Conservation (phyloP, 2,797 vertebrate genomes). For the Sebastiscus albofasciatus region DNA sequence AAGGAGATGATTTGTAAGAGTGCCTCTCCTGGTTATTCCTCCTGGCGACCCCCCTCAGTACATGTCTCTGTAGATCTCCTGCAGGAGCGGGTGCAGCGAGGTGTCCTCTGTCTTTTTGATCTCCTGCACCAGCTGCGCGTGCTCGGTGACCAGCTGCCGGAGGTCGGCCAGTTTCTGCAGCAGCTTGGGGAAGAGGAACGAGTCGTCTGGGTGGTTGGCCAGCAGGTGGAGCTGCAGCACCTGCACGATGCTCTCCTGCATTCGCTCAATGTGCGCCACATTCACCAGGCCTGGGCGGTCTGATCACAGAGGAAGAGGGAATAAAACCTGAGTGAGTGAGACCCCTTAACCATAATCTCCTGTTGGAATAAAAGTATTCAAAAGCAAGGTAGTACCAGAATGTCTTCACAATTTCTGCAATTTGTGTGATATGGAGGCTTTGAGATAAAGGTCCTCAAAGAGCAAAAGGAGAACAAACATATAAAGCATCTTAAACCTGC, state of each 20-base stretch:
- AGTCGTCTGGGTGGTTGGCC: constrained; percentile 90
- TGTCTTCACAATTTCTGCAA: background rate
- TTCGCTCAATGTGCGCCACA: constrained; percentile 89
- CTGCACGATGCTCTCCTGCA: constrained; percentile 95
- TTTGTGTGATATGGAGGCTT: background rate
- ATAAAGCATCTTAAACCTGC: no score
- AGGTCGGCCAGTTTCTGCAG: constrained; percentile 97
- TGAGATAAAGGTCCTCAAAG: background rate
- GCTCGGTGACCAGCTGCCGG: constrained; percentile 95
- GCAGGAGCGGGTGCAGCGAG: constrained; percentile 93
- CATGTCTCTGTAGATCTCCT: constrained; percentile 99
- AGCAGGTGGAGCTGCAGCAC: constrained; percentile 93
- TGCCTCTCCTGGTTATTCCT: constrained; percentile 7
- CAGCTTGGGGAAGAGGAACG: constrained; percentile 94
- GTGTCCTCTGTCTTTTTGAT: constrained; percentile 98
- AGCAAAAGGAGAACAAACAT: background rate
- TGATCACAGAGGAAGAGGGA: constrained; percentile 58
- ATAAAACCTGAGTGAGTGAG: background rate
- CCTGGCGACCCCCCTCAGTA: constrained; percentile 82
- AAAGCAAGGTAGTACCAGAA: background rate
- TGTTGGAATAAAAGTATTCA: background rate
- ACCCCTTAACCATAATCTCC: background rate
- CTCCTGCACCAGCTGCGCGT: constrained; percentile 93
- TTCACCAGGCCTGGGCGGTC: constrained; percentile 95
- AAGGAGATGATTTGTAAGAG: constrained; percentile 20